These are phyloP conservation scores for Takifugu flavidus DNA, from an alignment of 2,113 vertebrate species.

Conservation along the genomic window DNA sequence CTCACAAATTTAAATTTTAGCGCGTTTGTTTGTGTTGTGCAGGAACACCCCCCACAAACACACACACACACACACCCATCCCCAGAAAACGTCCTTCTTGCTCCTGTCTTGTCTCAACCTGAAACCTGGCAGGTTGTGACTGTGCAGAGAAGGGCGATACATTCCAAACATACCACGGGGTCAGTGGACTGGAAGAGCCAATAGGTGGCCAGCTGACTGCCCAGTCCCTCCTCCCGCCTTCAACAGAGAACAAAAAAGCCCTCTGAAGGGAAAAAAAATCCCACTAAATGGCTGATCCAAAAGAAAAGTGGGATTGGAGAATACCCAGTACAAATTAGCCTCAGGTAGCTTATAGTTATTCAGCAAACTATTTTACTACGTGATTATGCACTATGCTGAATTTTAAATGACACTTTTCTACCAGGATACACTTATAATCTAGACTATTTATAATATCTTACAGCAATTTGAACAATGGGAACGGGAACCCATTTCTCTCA, in stretches of 20 bases:
- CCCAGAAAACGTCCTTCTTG: constrained; percentile 31
- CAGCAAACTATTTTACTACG: constrained; percentile 21
- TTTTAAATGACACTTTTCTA: constrained; percentile 14
- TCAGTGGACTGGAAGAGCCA: constrained; percentile 74
- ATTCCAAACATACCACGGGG: constrained; percentile 76
- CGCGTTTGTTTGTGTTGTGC: constrained; percentile 8
- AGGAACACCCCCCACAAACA: background rate
- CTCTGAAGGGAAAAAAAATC: constrained; percentile 25
- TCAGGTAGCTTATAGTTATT: constrained; percentile 46
- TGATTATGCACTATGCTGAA: background rate
- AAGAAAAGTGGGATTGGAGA: constrained; percentile 14
- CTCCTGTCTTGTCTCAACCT: constrained; percentile 77
- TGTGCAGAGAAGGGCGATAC: constrained; percentile 65
- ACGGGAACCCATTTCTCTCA: constrained; percentile 26
- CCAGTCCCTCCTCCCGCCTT: constrained; percentile 45
- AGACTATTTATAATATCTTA: constrained; percentile 29
- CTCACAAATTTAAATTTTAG: background rate
- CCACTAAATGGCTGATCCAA: constrained; percentile 35
- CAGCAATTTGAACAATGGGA: constrained; percentile 36
- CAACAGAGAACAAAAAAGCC: constrained; percentile 51
- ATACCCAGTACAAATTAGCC: constrained; percentile 46
- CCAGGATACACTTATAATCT: constrained; percentile 9
- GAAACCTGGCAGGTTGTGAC: constrained; percentile 71
- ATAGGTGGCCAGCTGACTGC: constrained; percentile 70
- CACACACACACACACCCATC: background rate